phyloP scores from a whole-genome alignment of 2,113 vertebrate species.

The Peromyscus californicus region DNA sequence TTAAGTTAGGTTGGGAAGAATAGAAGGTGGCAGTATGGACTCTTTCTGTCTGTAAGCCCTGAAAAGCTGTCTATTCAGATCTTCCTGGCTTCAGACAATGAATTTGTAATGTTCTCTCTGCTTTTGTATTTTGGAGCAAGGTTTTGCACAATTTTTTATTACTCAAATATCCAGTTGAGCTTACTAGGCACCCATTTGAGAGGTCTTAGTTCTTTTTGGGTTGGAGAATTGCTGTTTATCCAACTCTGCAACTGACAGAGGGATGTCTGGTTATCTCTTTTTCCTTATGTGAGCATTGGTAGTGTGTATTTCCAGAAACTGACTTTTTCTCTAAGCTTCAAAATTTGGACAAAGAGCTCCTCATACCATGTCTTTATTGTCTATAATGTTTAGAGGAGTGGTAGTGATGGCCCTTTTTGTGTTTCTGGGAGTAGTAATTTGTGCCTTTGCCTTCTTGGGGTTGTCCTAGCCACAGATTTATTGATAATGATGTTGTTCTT shows the following conservation, averaged over 20 bases:
- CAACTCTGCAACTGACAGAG: neutral
- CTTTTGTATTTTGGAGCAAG: neutral
- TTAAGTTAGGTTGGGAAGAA: neutral
- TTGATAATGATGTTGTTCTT: neutral
- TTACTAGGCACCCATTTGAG: neutral
- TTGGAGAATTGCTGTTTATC: neutral
- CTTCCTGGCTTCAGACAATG: neutral
- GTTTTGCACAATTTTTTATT: neutral
- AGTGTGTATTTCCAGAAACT: neutral
- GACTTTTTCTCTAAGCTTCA: neutral
- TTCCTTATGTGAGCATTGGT: neutral
- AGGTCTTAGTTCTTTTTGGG: neutral
- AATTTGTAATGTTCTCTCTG: neutral
- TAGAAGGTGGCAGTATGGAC: neutral
- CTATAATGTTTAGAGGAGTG: no score
- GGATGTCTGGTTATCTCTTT: neutral
- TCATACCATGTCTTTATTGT: neutral
- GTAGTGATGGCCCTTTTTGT: neutral
- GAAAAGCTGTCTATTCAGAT: neutral
- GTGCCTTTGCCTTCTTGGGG: neutral
- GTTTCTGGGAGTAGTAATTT: neutral
- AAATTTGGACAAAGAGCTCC: neutral
- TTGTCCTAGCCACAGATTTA: neutral
- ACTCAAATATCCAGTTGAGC: neutral
- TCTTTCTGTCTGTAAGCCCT: neutral